Conservation (phyloP, 2,113 vertebrate genomes). For the Piprites chloris region DNA sequence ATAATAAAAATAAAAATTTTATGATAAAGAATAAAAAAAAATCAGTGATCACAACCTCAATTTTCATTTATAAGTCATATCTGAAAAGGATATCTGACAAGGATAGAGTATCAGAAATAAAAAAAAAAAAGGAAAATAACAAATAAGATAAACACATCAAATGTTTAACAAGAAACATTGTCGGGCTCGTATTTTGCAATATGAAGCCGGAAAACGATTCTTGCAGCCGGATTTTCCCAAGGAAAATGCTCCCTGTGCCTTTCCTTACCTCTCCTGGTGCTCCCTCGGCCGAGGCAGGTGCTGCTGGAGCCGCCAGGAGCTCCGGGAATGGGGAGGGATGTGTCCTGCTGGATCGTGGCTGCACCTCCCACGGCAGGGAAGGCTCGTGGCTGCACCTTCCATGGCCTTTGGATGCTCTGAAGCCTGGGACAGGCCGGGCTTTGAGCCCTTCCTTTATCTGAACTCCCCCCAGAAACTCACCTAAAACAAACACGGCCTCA, state of each 20-base stretch:
- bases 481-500: slow-evolving; percentile 37
- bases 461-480: background rate
- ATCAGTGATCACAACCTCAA: rapidly evolving
- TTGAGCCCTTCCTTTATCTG: slow-evolving; percentile 13
- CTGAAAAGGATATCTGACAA: background rate
- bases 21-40: too few species aligned
- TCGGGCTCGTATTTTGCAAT: background rate
- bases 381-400: background rate
- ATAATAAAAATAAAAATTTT: too few species aligned
- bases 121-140: background rate
- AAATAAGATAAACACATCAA: too few species aligned
- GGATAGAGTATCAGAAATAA: background rate
- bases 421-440: background rate
- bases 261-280: slow-evolving; percentile 35
- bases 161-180: background rate
- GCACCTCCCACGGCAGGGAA: background rate
- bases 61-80: background rate
- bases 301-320: background rate
- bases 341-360: background rate
- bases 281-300: background rate
- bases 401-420: background rate
- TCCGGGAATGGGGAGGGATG: background rate
- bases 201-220: too few species aligned
- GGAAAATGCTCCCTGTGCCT: background rate
- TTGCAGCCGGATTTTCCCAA: background rate